These are phyloP conservation scores for Bombus fervidus DNA, from an alignment of 1,140 invertebrate species.

Conservation along the genomic window DNA sequence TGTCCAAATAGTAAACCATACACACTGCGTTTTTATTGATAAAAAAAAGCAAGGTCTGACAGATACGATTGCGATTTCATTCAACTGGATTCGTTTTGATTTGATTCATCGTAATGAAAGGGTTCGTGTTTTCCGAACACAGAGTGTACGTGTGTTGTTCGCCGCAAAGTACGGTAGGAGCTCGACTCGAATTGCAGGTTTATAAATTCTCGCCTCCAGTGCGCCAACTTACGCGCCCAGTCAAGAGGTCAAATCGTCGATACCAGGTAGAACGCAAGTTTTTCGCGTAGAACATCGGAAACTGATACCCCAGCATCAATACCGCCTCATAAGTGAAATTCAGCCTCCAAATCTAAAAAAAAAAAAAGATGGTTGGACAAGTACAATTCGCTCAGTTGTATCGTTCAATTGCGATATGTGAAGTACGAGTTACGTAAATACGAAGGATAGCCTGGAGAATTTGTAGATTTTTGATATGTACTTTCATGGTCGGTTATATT, in stretches of 20 bases:
- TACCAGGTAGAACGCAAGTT: not conserved
- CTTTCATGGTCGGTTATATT: no score
- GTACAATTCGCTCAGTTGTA: no score
- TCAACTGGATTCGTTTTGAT: not conserved
- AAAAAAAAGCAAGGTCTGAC: not conserved
- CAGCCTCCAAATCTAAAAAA: not conserved
- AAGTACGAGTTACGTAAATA: no score
- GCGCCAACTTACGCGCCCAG: not conserved
- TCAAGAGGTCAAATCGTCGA: not conserved
- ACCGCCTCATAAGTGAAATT: not conserved
- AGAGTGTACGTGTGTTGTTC: no score
- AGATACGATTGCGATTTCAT: not conserved
- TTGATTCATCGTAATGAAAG: not conserved
- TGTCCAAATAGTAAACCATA: no score
- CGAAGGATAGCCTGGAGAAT: no score
- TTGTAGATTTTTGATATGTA: no score
- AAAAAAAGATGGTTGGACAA: no score
- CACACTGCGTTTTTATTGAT: no score
- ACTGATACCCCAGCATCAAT: not conserved
- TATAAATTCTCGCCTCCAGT: slow-evolving; percentile 21
- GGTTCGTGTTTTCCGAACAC: not conserved
- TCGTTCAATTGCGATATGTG: no score
- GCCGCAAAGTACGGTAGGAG: not conserved
- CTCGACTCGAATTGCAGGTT: slow-evolving; percentile 22
- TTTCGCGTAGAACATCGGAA: not conserved